phyloP scores from a whole-genome alignment of 2,888 invertebrate genomes.

The Cheilosia vulpina region DNA sequence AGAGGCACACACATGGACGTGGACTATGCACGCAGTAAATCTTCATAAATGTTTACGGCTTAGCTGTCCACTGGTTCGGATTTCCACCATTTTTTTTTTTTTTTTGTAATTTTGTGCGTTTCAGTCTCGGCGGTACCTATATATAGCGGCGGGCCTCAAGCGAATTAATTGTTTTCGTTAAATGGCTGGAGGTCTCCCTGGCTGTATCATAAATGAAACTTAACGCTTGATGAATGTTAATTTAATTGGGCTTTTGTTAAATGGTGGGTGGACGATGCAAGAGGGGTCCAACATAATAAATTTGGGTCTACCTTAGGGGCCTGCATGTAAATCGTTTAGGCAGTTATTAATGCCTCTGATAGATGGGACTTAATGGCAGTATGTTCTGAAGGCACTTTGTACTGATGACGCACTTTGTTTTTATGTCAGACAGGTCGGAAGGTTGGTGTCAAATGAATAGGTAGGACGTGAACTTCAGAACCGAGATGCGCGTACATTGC shows the following conservation, averaged over 20 bases:
- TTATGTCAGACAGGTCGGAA: no score
- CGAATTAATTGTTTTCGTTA: conserved; percentile 54
- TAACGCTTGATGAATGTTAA: conserved; percentile 45
- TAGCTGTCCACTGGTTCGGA: conserved; percentile 69
- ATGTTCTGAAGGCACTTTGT: no score
- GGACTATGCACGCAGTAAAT: conserved; percentile 68
- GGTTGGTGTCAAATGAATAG: no score
- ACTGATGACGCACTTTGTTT: no score
- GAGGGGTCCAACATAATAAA: no score
- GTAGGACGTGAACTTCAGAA: no score
- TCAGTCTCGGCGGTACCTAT: no score
- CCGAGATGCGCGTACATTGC: no score
- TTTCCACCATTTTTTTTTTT: conserved; percentile 65
- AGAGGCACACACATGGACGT: conserved; percentile 66
- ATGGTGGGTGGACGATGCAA: background rate
- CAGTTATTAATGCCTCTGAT: no score
- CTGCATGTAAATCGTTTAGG: no score
- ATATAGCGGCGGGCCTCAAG: conserved; percentile 18
- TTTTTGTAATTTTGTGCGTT: background rate
- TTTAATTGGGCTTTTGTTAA: conserved; percentile 30
- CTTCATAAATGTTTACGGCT: conserved; percentile 73
- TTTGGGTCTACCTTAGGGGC: background rate
- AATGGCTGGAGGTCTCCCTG: conserved; percentile 28
- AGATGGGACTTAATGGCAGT: no score
- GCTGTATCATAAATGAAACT: conserved; percentile 33